Evolutionary conservation across 2,797 vertebrate species (phyloP).

Genomic region (Pipistrellus pygmaeus): DNA sequence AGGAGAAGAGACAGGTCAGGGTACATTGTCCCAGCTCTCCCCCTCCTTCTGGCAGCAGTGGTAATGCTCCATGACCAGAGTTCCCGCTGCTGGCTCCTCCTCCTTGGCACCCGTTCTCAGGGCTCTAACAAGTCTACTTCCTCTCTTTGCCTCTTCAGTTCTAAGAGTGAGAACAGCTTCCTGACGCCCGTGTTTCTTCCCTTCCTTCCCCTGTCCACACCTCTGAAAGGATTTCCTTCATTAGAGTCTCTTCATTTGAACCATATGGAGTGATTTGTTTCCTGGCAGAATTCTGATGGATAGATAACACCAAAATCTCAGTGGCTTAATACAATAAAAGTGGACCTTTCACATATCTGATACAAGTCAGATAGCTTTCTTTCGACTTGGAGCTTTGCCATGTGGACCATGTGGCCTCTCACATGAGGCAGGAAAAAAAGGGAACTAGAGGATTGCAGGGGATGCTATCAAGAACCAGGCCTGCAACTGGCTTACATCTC

Average conservation of each 20-base stretch:
- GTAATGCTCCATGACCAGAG: background rate
- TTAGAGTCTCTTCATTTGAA: conserved; percentile 30
- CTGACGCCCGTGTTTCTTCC: background rate
- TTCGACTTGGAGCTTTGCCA: background rate
- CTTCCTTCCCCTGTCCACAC: background rate
- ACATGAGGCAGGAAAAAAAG: background rate
- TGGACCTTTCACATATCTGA: background rate
- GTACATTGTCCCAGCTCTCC: background rate
- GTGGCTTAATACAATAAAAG: conserved; percentile 5
- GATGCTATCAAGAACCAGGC: background rate
- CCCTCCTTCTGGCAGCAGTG: background rate
- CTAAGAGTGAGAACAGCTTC: conserved; percentile 20
- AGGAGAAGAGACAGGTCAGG: background rate
- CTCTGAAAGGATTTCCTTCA: conserved; percentile 25
- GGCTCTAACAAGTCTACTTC: background rate
- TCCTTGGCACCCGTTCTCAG: background rate
- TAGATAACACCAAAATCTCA: background rate
- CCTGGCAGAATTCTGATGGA: background rate
- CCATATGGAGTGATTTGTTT: conserved; percentile 11
- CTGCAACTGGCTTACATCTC: background rate
- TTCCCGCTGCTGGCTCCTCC: background rate
- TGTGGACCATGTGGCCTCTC: background rate
- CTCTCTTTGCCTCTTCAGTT: background rate
- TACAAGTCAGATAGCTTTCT: background rate
- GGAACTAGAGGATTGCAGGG: background rate